phyloP scores from a whole-genome alignment of 2,888 invertebrate genomes.

The Silvanus unidentatus region DNA sequence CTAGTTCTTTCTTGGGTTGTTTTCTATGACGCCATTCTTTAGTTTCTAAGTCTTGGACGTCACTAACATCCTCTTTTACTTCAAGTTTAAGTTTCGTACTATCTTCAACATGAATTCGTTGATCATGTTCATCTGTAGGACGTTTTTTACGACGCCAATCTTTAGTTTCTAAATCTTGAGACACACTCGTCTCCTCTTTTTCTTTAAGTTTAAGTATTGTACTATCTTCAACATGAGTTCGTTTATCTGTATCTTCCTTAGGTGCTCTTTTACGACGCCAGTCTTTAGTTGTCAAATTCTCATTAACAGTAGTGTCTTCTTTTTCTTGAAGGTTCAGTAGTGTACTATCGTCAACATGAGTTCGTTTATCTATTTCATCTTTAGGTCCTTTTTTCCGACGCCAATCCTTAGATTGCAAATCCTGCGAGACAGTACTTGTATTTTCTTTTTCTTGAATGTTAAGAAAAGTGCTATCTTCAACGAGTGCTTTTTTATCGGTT shows the following conservation, averaged over 20 bases:
- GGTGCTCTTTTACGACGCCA: constrained; percentile 27
- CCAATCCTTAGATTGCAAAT: constrained; percentile 40
- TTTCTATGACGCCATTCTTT: constrained; percentile 21
- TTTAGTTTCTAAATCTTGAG: constrained; percentile 15
- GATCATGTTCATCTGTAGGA: constrained; percentile 31
- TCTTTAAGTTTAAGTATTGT: constrained; percentile 21
- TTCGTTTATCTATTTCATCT: constrained; percentile 21
- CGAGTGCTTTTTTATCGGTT: constrained; percentile 6
- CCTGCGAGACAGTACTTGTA: no score
- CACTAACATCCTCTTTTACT: constrained; percentile 10
- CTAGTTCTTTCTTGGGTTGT: constrained; percentile 8
- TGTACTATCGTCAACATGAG: constrained; percentile 30
- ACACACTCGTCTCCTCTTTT: constrained; percentile 20
- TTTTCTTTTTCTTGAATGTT: constrained; percentile 22
- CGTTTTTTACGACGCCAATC: constrained; percentile 16
- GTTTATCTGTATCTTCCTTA: constrained; percentile 18
- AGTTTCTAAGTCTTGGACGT: constrained; percentile 14
- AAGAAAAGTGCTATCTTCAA: constrained; percentile 18
- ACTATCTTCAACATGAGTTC: constrained; percentile 24
- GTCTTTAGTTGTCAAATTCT: constrained; percentile 20
- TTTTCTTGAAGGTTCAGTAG: constrained; percentile 38
- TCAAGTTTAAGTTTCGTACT: constrained; percentile 25
- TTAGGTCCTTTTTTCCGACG: constrained; percentile 40
- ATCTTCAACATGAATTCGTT: constrained; percentile 17
- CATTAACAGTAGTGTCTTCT: constrained; percentile 21